Evolutionary conservation across 2,888 invertebrate genomes (phyloP), one percentile per base, ranked within the genome.

Genomic region (Troides aeacus): DNA sequence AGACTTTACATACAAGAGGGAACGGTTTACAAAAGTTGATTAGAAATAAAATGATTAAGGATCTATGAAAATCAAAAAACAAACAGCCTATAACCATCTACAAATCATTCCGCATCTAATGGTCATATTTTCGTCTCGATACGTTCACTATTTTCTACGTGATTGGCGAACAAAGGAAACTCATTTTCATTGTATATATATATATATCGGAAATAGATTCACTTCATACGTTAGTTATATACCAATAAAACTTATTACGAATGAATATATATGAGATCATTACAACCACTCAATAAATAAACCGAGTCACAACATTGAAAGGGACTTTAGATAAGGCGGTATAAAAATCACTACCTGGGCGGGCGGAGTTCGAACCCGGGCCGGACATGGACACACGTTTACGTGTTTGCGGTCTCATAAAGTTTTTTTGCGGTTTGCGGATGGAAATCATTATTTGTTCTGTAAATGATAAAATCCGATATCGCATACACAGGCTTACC

Each of bases 341-440:
- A 74, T 66, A 74, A 76, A 75, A 78, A 74, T 70, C 15, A 63
- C 78, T 77, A 78, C 80, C 77, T 81, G 80, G 77, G 77, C 71
- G 77, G 76, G 67, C 76, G 62, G 65, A 72, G 75, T 75, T 76
- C 74, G 72, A 62, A 61, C 65, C 74, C 72, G 30, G 74, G 64
- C 76, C 75, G 73, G 75, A 75, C 72, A 70, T 68, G 64, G 66
- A 59, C 46, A 72, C 72, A 72, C 72, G 67, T 71, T 69, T 73
- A 73, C 69, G 68, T 64, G 70, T 71, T 73, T 74, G 74, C 74
- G 76, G 75, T 75, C 73, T 69, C 70, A 64, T 71, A 71, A 67
- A 71, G 67, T 71, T 71, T 24, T 68, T 61, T 71, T 67, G 64
- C 64, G 64, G 61, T 21, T 59, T 30, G 30, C 56, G 30, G 18